phyloP scores from a whole-genome alignment of 2,113 vertebrate species.

The Coracopsis vasa region DNA sequence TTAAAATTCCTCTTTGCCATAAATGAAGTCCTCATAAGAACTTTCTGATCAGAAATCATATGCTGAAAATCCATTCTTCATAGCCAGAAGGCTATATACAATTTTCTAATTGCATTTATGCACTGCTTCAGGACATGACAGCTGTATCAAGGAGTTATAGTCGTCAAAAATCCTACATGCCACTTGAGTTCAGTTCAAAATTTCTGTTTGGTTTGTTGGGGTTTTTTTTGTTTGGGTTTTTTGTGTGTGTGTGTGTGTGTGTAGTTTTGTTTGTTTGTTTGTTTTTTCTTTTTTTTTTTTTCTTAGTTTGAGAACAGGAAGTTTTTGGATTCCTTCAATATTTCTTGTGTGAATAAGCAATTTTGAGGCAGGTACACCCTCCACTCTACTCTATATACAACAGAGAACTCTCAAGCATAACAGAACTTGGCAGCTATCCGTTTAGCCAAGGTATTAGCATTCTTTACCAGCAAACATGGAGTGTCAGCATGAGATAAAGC shows the following conservation, averaged over 20 bases:
- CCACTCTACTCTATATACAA: not conserved
- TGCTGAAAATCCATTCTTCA: not conserved
- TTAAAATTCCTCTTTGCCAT: not conserved
- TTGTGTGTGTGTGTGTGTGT: no score
- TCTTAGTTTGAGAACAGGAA: not conserved
- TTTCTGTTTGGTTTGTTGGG: not conserved
- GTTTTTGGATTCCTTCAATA: not conserved
- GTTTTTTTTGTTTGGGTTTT: not conserved
- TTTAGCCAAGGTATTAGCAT: not conserved
- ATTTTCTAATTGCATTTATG: not conserved
- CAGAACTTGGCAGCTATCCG: not conserved
- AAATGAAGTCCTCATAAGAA: not conserved
- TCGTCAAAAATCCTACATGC: not conserved
- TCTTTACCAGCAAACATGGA: not conserved
- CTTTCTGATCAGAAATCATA: not conserved
- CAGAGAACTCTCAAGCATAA: not conserved
- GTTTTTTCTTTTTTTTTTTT: not conserved
- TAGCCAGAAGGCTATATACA: not conserved
- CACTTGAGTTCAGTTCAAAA: not conserved
- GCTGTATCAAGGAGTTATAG: no score
- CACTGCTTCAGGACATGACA: not conserved
- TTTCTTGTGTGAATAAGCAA: not conserved
- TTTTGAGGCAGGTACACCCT: not conserved
- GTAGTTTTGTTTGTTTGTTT: no score
- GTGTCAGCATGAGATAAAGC: not conserved